Evolutionary conservation across 2,797 vertebrate genomes (phyloP).

Genomic region (Semotilus atromaculatus): DNA sequence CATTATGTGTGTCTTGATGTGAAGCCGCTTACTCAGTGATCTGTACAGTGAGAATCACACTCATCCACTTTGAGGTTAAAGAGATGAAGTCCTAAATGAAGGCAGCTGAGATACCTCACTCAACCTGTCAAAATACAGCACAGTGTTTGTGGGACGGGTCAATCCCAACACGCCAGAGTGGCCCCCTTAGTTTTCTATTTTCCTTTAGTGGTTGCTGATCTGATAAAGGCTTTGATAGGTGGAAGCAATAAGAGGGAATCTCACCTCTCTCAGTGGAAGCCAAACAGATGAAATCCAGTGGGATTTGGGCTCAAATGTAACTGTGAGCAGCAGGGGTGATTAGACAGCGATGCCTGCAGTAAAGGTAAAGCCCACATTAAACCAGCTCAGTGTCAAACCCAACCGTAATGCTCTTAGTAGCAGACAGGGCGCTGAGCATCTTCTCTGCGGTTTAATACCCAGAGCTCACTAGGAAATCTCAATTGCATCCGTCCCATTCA

Average conservation of each 20-base stretch:
- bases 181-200: conserved; percentile 41
- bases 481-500: not conserved
- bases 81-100: conserved; percentile 14
- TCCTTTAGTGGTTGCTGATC: conserved; percentile 36
- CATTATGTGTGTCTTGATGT: not conserved
- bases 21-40: not conserved
- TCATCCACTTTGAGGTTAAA: conserved; percentile 24
- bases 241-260: conserved; percentile 53
- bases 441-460: conserved; percentile 32
- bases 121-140: conserved; percentile 36
- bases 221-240: conserved; percentile 55
- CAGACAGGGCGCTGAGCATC: conserved; percentile 40
- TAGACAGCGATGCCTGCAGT: conserved; percentile 46
- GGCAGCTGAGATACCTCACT: conserved; percentile 24
- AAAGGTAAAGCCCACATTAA: conserved; percentile 59
- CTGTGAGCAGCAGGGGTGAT: conserved; percentile 49
- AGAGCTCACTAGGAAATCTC: conserved; percentile 13
- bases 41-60: not conserved
- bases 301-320: conserved; percentile 48
- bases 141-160: conserved; percentile 21
- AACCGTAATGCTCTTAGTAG: conserved; percentile 44
- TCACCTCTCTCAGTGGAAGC: conserved; percentile 52
- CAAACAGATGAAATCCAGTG: conserved; percentile 52
- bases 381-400: conserved; percentile 52
- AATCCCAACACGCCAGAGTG: conserved; percentile 49